Percentiles rank a stretch among this genome's conserved stretches.
Conservation (phyloP, 2,888 invertebrate genomes). For the Sesamia inferens region DNA sequence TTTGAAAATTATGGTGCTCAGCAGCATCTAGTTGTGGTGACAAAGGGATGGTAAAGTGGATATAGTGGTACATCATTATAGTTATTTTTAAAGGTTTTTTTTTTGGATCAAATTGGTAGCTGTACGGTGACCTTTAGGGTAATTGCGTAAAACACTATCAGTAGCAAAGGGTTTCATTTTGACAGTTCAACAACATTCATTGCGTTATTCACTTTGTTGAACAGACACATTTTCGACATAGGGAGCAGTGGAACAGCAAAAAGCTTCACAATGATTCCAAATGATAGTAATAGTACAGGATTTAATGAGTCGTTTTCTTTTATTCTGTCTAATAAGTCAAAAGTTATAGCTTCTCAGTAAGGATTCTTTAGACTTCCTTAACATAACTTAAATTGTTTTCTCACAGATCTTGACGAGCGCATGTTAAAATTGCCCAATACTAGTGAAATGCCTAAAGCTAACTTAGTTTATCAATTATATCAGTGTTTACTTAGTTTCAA, state of each 20-base stretch:
- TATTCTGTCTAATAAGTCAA: background rate
- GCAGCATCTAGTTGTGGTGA: background rate
- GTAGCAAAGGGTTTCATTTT: too few species aligned
- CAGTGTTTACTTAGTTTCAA: slow-evolving; percentile 47
- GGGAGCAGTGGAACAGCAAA: too few species aligned
- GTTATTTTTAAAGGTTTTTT: background rate
- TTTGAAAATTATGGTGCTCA: background rate
- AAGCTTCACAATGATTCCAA: too few species aligned
- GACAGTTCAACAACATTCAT: too few species aligned
- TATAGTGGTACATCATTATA: background rate
- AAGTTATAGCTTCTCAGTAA: background rate
- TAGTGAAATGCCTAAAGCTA: slow-evolving; percentile 38
- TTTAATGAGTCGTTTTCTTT: too few species aligned
- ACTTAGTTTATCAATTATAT: slow-evolving; percentile 34
- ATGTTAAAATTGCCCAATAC: slow-evolving; percentile 27
- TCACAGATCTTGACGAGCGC: background rate
- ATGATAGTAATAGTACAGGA: too few species aligned
- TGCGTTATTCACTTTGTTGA: too few species aligned
- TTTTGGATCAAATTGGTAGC: too few species aligned
- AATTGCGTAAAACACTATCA: too few species aligned
- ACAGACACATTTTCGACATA: too few species aligned
- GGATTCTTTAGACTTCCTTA: background rate
- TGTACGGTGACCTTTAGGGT: too few species aligned
- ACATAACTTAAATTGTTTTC: background rate
- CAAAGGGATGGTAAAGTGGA: background rate